Evolutionary conservation across 2,888 invertebrate species (phyloP).

Genomic region (Stenichneumon culpator): DNA sequence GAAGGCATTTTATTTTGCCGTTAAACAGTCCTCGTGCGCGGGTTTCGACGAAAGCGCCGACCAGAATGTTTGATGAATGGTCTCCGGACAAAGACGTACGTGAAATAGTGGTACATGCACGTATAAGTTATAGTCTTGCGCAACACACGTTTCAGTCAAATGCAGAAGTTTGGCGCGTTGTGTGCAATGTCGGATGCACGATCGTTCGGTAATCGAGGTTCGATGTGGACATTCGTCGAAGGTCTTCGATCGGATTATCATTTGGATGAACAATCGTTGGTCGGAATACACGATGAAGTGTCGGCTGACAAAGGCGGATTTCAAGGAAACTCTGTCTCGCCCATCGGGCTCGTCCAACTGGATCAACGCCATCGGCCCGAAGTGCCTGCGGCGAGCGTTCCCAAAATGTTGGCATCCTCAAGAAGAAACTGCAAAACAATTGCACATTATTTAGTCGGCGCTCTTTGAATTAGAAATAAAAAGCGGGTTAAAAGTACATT

Average conservation of each 20-base stretch:
- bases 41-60: too few relatives aligned
- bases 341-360: conserved; percentile 30
- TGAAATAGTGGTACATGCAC: background rate
- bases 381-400: conserved; percentile 44
- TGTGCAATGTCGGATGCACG: background rate
- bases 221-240: background rate
- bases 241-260: background rate
- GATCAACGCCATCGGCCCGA: conserved; percentile 48
- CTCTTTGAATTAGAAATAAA: background rate
- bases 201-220: background rate
- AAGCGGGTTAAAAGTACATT: background rate
- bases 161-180: background rate
- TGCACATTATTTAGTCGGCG: conserved; percentile 5
- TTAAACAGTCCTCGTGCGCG: background rate
- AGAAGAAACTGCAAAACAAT: conserved; percentile 55
- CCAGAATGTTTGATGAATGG: background rate
- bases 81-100: background rate
- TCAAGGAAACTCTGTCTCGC: conserved; percentile 42
- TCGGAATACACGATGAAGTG: conserved; percentile 48
- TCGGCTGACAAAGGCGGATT: conserved; percentile 43
- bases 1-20: background rate
- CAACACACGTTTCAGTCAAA: conserved; percentile 7
- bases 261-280: conserved; percentile 13
- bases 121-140: conserved; percentile 4
- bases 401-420: conserved; percentile 16